Evolutionary conservation across 2,888 invertebrate species (phyloP).

Genomic region (Acleris emargana): DNA sequence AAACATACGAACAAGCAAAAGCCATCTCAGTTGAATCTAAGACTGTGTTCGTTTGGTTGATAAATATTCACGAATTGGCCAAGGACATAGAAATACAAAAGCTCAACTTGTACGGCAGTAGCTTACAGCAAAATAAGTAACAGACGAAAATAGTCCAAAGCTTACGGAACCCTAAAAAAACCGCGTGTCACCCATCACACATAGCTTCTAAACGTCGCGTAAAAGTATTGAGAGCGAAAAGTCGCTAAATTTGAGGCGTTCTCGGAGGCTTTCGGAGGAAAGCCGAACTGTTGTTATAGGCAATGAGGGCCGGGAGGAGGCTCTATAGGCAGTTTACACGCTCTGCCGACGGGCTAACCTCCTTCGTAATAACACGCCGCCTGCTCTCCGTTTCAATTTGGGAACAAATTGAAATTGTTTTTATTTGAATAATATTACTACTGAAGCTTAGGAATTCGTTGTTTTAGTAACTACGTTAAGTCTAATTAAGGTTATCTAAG

Average conservation of each 20-base stretch:
- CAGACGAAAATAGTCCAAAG: not conserved
- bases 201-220: slow-evolving; percentile 72
- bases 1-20: no score
- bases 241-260: slow-evolving; percentile 81
- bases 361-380: slow-evolving; percentile 80
- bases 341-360: slow-evolving; percentile 78
- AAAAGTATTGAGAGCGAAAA: slow-evolving; percentile 79
- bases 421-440: slow-evolving; percentile 83
- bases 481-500: no score
- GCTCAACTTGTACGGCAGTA: no score
- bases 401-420: slow-evolving; percentile 84
- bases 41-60: not conserved
- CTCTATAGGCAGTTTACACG: slow-evolving; percentile 82
- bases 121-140: not conserved
- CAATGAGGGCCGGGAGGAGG: slow-evolving; percentile 78
- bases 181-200: slow-evolving; percentile 46
- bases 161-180: slow-evolving; percentile 33
- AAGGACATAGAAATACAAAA: no score
- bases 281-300: slow-evolving; percentile 78
- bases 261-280: slow-evolving; percentile 79
- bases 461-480: no score
- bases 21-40: no score
- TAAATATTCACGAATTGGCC: no score
- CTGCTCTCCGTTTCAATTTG: slow-evolving; percentile 84
- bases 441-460: no score